Evolutionary conservation across 2,888 invertebrate genomes (phyloP), one percentile per base, ranked within the genome.

Genomic region (Diachrysia chrysitis): DNA sequence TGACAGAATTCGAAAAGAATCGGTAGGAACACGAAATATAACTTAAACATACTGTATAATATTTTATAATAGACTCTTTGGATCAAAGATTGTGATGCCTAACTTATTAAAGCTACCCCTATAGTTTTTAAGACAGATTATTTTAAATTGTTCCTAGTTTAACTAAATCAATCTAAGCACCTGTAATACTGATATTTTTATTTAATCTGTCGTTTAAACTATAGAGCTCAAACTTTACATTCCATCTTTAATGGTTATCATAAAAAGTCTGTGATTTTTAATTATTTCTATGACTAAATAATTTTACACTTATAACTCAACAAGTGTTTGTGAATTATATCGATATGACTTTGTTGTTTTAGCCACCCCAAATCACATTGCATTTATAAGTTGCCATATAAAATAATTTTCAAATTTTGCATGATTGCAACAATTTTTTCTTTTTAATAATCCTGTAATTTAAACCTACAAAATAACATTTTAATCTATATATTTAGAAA

Each of bases 361-460:
- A 29, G 74, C 65, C 71, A 74, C 81, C 69, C 57, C 12, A 14
- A 16, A 37, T 35, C 66, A 35, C 48, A 58, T 66, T 80, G 84
- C 84, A 83, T 83, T 84, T 83, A 84, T 59, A 71, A 71, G 84
- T 84, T 82, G 83, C 83, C 83, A 83, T 83, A 78, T 72, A 73
- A 76, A 76, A 67, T 73, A 67, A 71, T 67, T 62, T 65, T 63
- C 62, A 53, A 60, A 42, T 61, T 63, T 71, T 65, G 55, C 59
- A 63, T 46, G 51, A 48, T 48, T 62, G 62, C 68, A 68, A 69
- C 53, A 54, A 71, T 56, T 55, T 59, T 58, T 63, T 19, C n/a
- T 79, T 14, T 63, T 63, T 76, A 71, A 58, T 63, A 73, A 70
- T 70, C 58, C 63, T 65, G 63, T 76, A 75, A 66, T 56, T 69